Evolutionary conservation across 37 sponge, comb jelly and placozoan species (phyloP), one percentile per base, ranked within the genome.

Genomic region (Chondrosia reniformis): DNA sequence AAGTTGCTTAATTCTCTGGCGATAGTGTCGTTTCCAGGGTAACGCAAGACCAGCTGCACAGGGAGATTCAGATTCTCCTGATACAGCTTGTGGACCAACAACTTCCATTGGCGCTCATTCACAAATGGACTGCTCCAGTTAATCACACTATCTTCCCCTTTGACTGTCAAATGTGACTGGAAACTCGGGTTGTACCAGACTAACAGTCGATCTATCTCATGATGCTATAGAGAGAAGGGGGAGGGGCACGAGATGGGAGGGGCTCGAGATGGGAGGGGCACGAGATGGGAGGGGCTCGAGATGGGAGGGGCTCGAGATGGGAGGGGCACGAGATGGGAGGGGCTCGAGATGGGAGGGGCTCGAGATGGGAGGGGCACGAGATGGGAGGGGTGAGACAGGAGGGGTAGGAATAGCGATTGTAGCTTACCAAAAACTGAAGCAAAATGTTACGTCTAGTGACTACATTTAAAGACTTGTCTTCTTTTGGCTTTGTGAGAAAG

Each of bases 31-130:
- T 75, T 24, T 63, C 63, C 43, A 28, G 38, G 71, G 0, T 52
- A 87, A 88, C 92, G 81, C 58, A 85, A 65, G 39, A 63, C 45
- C 57, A 92, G 67, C 66, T 92, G 85, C 67, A 92, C 88, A 45
- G 93, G 86, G 24, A 92, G 86, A 80, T 88, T 80, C 17, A 89
- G 86, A 12, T 89, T 88, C 4, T 82, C 22, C 8, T 85, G 83
- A 55, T 58, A 88, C 44, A 84, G 86, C 80, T 88, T 84, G 33
- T 58, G 45, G 34, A 85, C 81, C 31, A 77, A 83, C 45, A 74
- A 52, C 69, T 81, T 55, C 93, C 93, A 92, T 66, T 81, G 67
- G 7, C 83, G 34, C 33, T 89, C 90, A 55, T 74, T 42, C 59
- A 67, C 78, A 12, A 80, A 84, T 30, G 90, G 90, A 55, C 76